Conservation (phyloP, 2,888 invertebrate species). For the Trachelus troglodyta region DNA sequence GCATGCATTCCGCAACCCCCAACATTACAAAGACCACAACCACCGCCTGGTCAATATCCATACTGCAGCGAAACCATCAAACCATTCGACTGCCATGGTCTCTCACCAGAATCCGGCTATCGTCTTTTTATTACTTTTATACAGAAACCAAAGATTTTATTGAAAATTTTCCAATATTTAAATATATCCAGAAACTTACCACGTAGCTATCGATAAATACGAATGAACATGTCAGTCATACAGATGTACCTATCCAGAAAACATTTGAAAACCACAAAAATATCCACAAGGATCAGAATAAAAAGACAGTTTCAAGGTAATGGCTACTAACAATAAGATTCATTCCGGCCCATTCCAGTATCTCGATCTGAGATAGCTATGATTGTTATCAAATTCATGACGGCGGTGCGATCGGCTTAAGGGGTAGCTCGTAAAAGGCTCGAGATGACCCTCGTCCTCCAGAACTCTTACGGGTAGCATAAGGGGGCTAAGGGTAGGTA, state of each 20-base stretch:
- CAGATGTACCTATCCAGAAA: neutral
- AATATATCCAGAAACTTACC: neutral
- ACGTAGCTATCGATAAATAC: neutral
- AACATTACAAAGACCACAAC: neutral
- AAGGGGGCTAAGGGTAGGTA: neutral
- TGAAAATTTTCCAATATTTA: neutral
- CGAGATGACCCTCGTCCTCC: neutral
- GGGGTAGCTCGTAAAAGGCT: neutral
- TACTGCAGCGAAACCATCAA: neutral
- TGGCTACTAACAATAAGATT: neutral
- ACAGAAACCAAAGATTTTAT: neutral
- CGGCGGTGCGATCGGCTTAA: neutral
- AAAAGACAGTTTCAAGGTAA: neutral
- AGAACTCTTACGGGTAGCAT: neutral
- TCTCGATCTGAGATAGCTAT: conserved; percentile 6
- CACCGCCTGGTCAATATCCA: neutral
- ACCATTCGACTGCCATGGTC: neutral
- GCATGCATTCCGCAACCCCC: neutral
- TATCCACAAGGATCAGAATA: neutral
- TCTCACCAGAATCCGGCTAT: neutral
- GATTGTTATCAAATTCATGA: neutral
- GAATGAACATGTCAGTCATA: neutral
- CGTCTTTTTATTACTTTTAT: neutral
- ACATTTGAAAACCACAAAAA: neutral
- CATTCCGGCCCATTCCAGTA: neutral